These are phyloP conservation scores for Drosophila biarmipes DNA, from an alignment of 1,140 invertebrate genomes.

Conservation along the genomic window DNA sequence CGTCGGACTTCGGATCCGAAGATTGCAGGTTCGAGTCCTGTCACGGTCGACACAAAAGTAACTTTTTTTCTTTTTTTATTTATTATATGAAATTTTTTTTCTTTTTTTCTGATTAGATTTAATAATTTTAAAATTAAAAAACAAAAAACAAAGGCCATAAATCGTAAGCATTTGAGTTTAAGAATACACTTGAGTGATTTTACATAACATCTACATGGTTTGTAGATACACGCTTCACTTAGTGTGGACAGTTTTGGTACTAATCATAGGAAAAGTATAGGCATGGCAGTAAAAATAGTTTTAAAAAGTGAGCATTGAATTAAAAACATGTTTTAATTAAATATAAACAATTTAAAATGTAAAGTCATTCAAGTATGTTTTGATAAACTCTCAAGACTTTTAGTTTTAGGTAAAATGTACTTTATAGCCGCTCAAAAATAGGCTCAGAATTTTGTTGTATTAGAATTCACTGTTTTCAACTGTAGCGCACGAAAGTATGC, in stretches of 20 bases:
- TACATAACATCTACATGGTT: slow-evolving; percentile 16
- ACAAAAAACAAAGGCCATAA: background rate
- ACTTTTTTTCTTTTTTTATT: slow-evolving; percentile 20
- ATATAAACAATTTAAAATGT: background rate
- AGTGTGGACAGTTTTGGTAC: background rate
- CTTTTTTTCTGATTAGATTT: too few species aligned
- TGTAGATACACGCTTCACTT: background rate
- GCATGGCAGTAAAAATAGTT: background rate
- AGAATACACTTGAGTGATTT: background rate
- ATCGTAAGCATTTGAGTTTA: background rate
- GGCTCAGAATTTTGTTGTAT: slow-evolving; percentile 1
- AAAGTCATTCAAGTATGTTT: background rate
- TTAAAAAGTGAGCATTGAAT: background rate
- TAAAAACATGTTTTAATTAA: background rate
- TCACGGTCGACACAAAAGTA: slow-evolving; percentile 28
- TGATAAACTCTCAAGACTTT: background rate
- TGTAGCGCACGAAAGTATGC: slow-evolving; percentile 33
- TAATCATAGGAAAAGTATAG: background rate
- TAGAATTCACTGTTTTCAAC: too few species aligned
- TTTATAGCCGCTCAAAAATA: slow-evolving; percentile 1
- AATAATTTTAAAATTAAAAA: background rate
- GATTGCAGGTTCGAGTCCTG: slow-evolving; percentile 53
- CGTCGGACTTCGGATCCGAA: slow-evolving; percentile 53
- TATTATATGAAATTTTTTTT: too few species aligned
- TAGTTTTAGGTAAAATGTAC: background rate